phyloP scores from a whole-genome alignment of 2,888 invertebrate species.

The Punctoribates punctum region DNA sequence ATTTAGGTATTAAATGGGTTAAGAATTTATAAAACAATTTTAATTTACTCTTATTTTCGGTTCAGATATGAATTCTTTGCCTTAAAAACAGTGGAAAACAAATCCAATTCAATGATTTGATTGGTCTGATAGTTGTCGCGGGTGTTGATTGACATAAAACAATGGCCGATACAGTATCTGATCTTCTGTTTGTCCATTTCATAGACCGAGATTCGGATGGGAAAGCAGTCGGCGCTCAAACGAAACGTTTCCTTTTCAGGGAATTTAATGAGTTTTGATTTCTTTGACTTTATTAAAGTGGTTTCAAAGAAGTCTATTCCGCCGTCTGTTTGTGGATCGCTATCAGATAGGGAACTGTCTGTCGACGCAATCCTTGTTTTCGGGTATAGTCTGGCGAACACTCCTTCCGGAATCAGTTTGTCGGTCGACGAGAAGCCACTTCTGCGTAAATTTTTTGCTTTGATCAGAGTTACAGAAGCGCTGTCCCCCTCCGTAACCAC shows the following conservation, averaged over 20 bases:
- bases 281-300: background rate
- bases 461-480: background rate
- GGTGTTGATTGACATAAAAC: background rate
- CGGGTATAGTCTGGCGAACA: conserved; percentile 15
- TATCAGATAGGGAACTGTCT: background rate
- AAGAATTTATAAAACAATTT: no score
- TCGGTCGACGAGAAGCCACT: background rate
- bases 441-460: conserved; percentile 5
- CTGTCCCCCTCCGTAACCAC: background rate
- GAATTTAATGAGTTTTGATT: background rate
- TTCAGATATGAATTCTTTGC: background rate
- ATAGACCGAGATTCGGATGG: background rate
- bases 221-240: background rate
- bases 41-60: no score
- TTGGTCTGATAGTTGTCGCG: background rate
- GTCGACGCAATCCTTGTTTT: background rate
- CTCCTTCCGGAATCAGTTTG: conserved; percentile 17
- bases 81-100: background rate
- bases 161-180: conserved; percentile 2
- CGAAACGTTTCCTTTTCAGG: background rate
- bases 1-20: no score
- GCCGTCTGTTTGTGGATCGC: background rate
- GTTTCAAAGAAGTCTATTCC: background rate
- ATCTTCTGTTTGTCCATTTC: conserved; percentile 11
- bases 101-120: conserved; percentile 20